Evolutionary conservation across 2,888 invertebrate genomes (phyloP).

Genomic region (Eupithecia subfuscata): DNA sequence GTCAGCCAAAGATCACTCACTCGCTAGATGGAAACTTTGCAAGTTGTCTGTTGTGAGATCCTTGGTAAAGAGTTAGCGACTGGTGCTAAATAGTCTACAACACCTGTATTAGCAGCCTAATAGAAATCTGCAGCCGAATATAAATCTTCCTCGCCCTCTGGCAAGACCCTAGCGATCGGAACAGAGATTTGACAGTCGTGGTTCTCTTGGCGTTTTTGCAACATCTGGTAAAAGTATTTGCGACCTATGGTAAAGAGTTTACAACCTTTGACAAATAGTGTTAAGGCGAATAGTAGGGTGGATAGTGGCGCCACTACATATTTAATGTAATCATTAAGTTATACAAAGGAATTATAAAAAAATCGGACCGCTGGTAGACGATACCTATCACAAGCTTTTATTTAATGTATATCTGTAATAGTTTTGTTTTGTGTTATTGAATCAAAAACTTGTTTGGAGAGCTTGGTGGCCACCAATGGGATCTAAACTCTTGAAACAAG

Average conservation of each 20-base stretch:
- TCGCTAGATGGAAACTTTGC: slow-evolving; percentile 38
- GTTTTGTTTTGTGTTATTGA: no score
- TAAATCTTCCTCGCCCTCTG: slow-evolving; percentile 91
- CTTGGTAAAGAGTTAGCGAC: slow-evolving; percentile 30
- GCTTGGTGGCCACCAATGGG: no score
- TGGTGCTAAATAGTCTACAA: slow-evolving; percentile 46
- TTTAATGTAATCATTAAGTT: no score
- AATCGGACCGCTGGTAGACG: no score
- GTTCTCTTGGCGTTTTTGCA: slow-evolving; percentile 56
- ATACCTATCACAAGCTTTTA: no score
- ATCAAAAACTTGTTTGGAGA: no score
- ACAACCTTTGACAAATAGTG: not conserved
- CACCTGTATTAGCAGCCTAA: slow-evolving; percentile 64
- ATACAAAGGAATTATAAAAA: no score
- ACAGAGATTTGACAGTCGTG: slow-evolving; percentile 91
- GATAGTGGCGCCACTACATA: no score
- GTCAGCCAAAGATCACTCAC: slow-evolving; percentile 29
- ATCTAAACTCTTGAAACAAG: no score
- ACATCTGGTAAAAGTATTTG: slow-evolving; percentile 55
- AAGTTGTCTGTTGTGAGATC: slow-evolving; percentile 58
- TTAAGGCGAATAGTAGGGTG: no score
- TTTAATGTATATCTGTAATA: no score
- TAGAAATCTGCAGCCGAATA: slow-evolving; percentile 83
- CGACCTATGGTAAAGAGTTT: not conserved
- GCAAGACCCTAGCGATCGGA: slow-evolving; percentile 94